Base-by-base conservation (phyloP, 2,797 vertebrate genomes). In the Coluber constrictor region DNA sequence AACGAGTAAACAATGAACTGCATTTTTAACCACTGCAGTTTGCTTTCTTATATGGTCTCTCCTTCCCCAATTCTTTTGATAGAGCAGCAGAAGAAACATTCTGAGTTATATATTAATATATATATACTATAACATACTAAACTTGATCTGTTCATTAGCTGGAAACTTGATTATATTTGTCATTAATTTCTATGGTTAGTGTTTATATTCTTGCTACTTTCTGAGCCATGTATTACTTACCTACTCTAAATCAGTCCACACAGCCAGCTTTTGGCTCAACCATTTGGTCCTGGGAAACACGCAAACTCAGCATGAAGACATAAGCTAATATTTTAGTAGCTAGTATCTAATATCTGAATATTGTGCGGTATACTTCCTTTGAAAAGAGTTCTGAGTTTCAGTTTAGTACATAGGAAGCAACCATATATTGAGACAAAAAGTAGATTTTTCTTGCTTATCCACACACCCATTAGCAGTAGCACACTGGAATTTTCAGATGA, bases 161-260 rank as follows among this genome's bases (percentile, higher is more conserved):
- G 55, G 25, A 93, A 93, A 79, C 54, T 55, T 74, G 66, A 61
- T 87, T 90, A 59, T 90, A 20, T 29, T 90, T 90, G 59, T 57
- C 29, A 54, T 56, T 93, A 87, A 43, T 92, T 88, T 88, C 43
- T 87, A 2, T 88, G 23, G 54, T 83, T 20, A 61, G 9, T 83
- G 29, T 56, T 32, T 55, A 16, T 37, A 88, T 74, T 83, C 20
- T 70, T 56, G 54, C 32, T 90, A 37, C 66, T 57, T 92, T 87
- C 4, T 87, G 25, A n/a, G 61, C 37, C 32, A 25, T 32, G 32
- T 11, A 37, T 54, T 90, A 87, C 13, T 57, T 29, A 51, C 16
- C 47, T 86, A 54, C 13, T 15, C 70, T 55, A 15, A 88, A 79
- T 61, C 29, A 60, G 56, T 89, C 70, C 57, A 89, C 60, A 12